Base-by-base conservation (phyloP, 2,113 vertebrate species). In the Zosterops lateralis region DNA sequence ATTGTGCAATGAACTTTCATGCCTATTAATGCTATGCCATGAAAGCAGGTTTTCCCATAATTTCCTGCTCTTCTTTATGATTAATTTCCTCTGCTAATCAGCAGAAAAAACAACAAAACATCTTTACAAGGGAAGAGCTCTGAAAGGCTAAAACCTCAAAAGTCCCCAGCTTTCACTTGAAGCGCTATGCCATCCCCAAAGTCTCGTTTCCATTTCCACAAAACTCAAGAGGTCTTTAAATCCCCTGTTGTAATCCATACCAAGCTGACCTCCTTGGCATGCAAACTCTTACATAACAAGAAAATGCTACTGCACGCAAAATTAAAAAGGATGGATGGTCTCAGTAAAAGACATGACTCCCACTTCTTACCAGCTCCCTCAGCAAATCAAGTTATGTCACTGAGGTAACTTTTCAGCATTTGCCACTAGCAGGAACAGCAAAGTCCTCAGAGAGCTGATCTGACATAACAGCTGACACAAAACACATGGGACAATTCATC, bases 361-460 rank as follows among this genome's bases (percentile, higher is more conserved):
- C 66, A 68, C 29, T 61, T 91, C 83, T 85, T 79, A 87, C 32
- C 50, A 82, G 42, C 54, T 92, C 93, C 87, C 87, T 96, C 58
- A 85, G 60, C 32, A 93, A 94, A 95, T 93, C 71, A 73, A 29
- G 58, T 94, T 95, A 93, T 76, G 74, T 57, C 89, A 76, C 66
- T 87, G 50, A 91, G 58, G 84, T 22, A 94, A 76, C 87, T 95
- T 91, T 92, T 87, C 84, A 87, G 60, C 42, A 40, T 68, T 84
- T 95, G 51, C 48, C 58, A n/a, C 34, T 70, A 83, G 82, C 20
- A 91, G 62, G 66, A 92, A 82, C 38, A 84, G 77, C 36, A 79
- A 85, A 89, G 34, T 76, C 84, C 81, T 62, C 2, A 1, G 84
- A 62, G 62, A 84, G 10, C 6, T 92, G 60, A 56, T 79, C 54